Evolutionary conservation across 2,113 vertebrate genomes (phyloP).

Genomic region (Melanocharis versteri): DNA sequence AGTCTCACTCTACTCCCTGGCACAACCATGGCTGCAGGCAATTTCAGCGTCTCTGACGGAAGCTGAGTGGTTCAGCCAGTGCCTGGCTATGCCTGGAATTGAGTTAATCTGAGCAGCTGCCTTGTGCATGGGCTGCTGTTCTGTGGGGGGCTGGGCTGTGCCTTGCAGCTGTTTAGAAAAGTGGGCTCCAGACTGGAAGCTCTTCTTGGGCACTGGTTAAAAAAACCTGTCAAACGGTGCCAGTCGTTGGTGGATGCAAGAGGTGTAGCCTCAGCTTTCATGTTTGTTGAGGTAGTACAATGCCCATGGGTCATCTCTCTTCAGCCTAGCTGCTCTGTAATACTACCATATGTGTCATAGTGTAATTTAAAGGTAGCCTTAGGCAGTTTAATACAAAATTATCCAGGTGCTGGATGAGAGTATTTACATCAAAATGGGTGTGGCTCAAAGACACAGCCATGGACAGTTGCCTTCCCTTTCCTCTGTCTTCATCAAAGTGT

Average conservation of each 20-base stretch:
- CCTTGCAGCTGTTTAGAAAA: background rate
- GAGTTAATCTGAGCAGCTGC: background rate
- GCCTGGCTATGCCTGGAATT: background rate
- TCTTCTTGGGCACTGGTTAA: background rate
- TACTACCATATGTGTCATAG: background rate
- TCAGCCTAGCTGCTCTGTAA: background rate
- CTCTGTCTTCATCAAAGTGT: background rate
- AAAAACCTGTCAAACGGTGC: background rate
- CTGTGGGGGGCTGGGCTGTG: background rate
- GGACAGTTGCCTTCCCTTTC: background rate
- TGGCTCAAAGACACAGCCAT: background rate
- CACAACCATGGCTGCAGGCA: background rate
- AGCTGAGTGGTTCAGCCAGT: background rate
- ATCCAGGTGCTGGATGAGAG: background rate
- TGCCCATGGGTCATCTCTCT: background rate
- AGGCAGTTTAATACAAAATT: background rate
- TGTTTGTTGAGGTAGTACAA: background rate
- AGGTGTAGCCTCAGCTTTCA: background rate
- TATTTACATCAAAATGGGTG: background rate
- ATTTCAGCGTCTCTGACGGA: background rate
- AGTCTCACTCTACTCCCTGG: background rate
- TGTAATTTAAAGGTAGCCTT: background rate
- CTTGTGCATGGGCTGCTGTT: fast-evolving
- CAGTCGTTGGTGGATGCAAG: background rate
- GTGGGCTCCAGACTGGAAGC: background rate